Conservation (phyloP, 2,888 invertebrate genomes). For the Liodrosophila aerea region DNA sequence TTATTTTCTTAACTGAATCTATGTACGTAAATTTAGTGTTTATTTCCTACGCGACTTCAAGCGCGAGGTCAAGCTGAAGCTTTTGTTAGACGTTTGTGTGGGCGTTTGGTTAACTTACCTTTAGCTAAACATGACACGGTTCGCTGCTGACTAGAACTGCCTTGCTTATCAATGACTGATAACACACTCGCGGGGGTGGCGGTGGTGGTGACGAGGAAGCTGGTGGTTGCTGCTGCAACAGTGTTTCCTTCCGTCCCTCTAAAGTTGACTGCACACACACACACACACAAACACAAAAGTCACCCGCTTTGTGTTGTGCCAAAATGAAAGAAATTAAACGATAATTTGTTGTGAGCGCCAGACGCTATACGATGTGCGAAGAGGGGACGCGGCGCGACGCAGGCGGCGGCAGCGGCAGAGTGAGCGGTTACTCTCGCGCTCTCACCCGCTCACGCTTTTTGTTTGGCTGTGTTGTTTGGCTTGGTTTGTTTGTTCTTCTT, state of each 20-base stretch:
- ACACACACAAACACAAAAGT: constrained; percentile 41
- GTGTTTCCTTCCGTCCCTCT: constrained; percentile 15
- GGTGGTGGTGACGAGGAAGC: constrained; percentile 18
- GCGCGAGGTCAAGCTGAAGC: constrained; percentile 48
- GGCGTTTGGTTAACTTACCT: constrained; percentile 57
- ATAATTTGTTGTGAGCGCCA: constrained; percentile 68
- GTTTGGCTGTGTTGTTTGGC: constrained; percentile 36
- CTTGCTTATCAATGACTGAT: constrained; percentile 46
- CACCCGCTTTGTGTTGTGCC: constrained; percentile 62
- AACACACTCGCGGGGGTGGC: constrained; percentile 23
- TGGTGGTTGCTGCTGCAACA: constrained; percentile 8
- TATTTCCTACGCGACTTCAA: constrained; percentile 51
- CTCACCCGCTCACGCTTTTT: constrained; percentile 24
- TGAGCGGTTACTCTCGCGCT: constrained; percentile 29
- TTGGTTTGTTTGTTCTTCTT: constrained; percentile 66
- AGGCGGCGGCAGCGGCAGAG: constrained; percentile 19
- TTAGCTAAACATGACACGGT: constrained; percentile 49
- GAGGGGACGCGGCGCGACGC: constrained; percentile 6
- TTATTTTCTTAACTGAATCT: constrained; percentile 32
- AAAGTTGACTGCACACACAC: constrained; percentile 17
- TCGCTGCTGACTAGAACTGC: constrained; percentile 13
- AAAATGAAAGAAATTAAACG: constrained; percentile 70
- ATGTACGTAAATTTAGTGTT: constrained; percentile 33
- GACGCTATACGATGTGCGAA: constrained; percentile 10
- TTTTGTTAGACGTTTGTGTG: constrained; percentile 10